Evolutionary conservation across 2,797 vertebrate genomes (phyloP).

Genomic region (Protonibea diacanthus): DNA sequence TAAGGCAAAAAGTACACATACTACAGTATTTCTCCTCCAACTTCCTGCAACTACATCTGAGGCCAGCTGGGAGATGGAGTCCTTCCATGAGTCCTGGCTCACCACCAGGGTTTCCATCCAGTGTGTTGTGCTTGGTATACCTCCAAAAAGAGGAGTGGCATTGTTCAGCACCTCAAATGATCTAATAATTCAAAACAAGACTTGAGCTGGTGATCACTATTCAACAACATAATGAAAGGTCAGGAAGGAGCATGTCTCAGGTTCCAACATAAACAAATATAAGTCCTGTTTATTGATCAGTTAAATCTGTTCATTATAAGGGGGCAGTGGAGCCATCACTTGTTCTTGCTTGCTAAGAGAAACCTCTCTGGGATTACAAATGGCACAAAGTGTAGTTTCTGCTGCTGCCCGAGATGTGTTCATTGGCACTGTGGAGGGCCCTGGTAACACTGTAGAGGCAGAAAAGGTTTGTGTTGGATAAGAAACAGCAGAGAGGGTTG

Average conservation of each 20-base stretch:
- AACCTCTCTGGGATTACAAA: constrained; percentile 45
- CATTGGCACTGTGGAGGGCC: constrained; percentile 57
- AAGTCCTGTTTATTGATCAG: constrained; percentile 43
- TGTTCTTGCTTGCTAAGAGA: constrained; percentile 45
- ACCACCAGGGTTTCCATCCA: constrained; percentile 25
- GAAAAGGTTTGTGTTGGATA: constrained; percentile 72
- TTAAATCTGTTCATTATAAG: constrained; percentile 30
- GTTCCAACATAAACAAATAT: constrained; percentile 44
- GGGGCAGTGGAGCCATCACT: constrained; percentile 26
- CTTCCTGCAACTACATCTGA: constrained; percentile 10
- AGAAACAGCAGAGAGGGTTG: constrained; percentile 66
- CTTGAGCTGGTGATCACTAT: constrained; percentile 20
- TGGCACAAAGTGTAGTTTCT: constrained; percentile 59
- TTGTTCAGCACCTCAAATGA: constrained; percentile 38
- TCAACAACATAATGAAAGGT: constrained; percentile 17
- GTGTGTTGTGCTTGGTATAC: constrained; percentile 6
- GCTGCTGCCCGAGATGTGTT: constrained; percentile 67
- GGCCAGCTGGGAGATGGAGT: constrained; percentile 44
- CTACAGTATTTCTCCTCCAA: neutral
- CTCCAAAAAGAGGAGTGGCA: constrained; percentile 26
- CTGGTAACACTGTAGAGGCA: constrained; percentile 59
- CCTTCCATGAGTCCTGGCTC: constrained; percentile 26
- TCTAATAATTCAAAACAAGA: constrained; percentile 29
- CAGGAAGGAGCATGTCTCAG: constrained; percentile 8
- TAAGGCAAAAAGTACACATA: neutral